Evolutionary conservation across 2,113 vertebrate species (phyloP), one percentile per base, ranked within the genome.

Genomic region (Oxyruncus cristatus): DNA sequence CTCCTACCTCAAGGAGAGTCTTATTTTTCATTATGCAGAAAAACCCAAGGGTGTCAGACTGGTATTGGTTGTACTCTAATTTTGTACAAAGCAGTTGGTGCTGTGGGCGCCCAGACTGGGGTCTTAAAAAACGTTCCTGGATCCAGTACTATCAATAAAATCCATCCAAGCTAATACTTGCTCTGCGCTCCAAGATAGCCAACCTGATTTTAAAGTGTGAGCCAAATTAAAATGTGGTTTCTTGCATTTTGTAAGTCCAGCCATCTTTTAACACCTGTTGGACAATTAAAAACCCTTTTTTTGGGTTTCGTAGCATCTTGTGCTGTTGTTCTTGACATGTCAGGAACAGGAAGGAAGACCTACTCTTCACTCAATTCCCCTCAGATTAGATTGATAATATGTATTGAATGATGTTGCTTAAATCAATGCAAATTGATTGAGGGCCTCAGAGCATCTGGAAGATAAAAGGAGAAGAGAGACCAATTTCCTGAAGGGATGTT

Each of bases 391-490:
- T 68, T 93, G 96, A 93, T 96, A 95, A 93, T 95, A 89, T n/a
- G 44, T 92, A 96, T 93, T 93, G 95, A 95, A 93, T 88, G 79
- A 78, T 90, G 90, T 93, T 94, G 68, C 76, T 77, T 65, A 76
- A 91, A 94, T 96, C 96, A 87, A 94, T 94, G 65, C 83, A 93
- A 95, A 97, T 96, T 96, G 93, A 95, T 94, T 95, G 92, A 93
- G 41, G 41, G 61, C 79, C 84, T 88, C 65, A 68, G 95, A 93
- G 85, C 76, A 88, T 92, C 96, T 94, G 83, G 68, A 94, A 92
- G 90, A 97, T 95, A 96, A 91, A 56, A 74, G 65, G 44, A 70
- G 49, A 89, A 87, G 78, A 93, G 78, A 88, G 73, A 72, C 92
- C 62, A 91, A 87, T 93, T 94, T 90, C 91, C 90, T 86, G 55